Evolutionary conservation across 2,888 invertebrate species (phyloP).

Genomic region (Trachelus stipa): DNA sequence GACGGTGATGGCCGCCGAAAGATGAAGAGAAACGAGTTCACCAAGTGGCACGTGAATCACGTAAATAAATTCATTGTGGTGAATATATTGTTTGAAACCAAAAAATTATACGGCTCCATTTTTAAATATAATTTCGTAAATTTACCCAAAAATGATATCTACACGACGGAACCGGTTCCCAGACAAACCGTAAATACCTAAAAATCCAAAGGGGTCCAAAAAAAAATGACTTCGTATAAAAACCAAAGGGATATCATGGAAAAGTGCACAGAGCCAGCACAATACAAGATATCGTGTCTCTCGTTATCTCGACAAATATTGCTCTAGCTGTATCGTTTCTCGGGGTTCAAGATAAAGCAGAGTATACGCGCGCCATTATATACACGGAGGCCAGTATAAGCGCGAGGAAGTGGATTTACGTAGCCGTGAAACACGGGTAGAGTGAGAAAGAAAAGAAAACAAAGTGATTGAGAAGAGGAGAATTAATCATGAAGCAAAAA

Average conservation of each 20-base stretch:
- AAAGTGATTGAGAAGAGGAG: neutral
- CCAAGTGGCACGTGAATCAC: neutral
- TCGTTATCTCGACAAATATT: slow-evolving; percentile 22
- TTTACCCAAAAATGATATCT: neutral
- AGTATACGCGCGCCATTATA: neutral
- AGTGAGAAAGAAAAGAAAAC: neutral
- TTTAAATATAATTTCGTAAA: no score
- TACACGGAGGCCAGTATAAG: neutral
- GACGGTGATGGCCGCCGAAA: neutral
- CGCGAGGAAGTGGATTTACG: neutral
- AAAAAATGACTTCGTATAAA: neutral
- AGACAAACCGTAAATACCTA: neutral
- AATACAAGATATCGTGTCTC: neutral
- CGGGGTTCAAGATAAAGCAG: neutral
- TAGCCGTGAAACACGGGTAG: neutral
- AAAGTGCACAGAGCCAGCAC: neutral
- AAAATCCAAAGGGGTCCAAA: neutral
- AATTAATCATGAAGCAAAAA: neutral
- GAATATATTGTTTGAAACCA: neutral
- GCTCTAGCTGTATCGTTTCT: slow-evolving; percentile 13
- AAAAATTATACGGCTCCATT: neutral
- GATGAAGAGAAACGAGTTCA: neutral
- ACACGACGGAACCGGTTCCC: neutral
- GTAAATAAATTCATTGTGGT: neutral
- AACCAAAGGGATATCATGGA: neutral